phyloP scores from a whole-genome alignment of 2,113 vertebrate species.

The Rhea americana region DNA sequence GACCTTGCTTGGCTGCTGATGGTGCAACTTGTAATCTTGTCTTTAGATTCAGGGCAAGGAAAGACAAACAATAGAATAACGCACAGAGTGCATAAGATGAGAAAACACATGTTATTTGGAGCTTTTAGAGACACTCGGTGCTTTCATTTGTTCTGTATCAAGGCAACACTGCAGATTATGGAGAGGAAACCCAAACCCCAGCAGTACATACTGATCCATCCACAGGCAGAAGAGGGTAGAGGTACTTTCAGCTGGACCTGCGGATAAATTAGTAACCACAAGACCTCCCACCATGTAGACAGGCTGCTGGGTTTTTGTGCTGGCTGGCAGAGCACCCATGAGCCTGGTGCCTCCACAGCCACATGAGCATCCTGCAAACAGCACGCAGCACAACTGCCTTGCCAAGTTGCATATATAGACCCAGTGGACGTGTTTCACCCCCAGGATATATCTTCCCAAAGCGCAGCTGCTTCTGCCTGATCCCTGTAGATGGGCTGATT shows the following conservation, averaged over 20 bases:
- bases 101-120: not conserved
- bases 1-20: constrained; percentile 43
- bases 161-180: not conserved
- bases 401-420: rapidly evolving
- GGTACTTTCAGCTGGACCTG: not conserved
- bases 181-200: not conserved
- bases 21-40: constrained; percentile 45
- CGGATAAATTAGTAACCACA: not conserved
- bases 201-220: rapidly evolving
- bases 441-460: not conserved
- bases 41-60: not conserved
- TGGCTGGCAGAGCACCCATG: not conserved
- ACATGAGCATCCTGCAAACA: rapidly evolving
- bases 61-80: constrained; percentile 16
- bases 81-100: not conserved
- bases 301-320: not conserved
- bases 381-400: not conserved
- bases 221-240: rapidly evolving
- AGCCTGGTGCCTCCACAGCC: rapidly evolving
- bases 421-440: not conserved
- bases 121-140: not conserved
- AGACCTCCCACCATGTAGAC: not conserved
- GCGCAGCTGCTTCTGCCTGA: not conserved
- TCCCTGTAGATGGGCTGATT: not conserved
- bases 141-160: not conserved